phyloP scores from a whole-genome alignment of 2,797 vertebrate species.

The Pitangus sulphuratus region DNA sequence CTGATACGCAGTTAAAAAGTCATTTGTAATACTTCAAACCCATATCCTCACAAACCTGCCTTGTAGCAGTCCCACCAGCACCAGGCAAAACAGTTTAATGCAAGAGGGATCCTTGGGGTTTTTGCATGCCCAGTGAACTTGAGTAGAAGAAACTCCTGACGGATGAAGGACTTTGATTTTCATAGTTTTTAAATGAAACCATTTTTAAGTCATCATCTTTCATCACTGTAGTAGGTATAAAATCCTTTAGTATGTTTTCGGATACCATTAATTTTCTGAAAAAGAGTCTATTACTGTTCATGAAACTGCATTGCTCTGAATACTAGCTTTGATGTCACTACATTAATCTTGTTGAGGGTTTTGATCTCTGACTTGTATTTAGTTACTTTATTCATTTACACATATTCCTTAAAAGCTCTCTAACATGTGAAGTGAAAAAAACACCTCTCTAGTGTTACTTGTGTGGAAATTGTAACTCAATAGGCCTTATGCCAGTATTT shows the following conservation, averaged over 20 bases:
- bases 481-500: not conserved
- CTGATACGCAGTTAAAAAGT: slow-evolving; percentile 13
- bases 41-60: not conserved
- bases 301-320: not conserved
- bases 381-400: not conserved
- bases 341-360: not conserved
- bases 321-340: not conserved
- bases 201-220: not conserved
- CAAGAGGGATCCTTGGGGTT: not conserved
- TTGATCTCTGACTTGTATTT: not conserved
- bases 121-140: not conserved
- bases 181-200: not conserved
- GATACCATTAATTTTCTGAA: not conserved
- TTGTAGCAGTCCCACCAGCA: not conserved
- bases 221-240: not conserved
- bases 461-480: not conserved
- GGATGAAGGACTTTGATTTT: not conserved
- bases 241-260: not conserved
- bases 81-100: not conserved
- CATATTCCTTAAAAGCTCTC: not conserved
- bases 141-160: not conserved
- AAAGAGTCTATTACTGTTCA: not conserved
- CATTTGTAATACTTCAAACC: slow-evolving; percentile 37
- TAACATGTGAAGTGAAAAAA: not conserved
- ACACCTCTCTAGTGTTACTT: not conserved